Conservation (phyloP, 1,140 invertebrate species). For the Aphidius ervi region DNA sequence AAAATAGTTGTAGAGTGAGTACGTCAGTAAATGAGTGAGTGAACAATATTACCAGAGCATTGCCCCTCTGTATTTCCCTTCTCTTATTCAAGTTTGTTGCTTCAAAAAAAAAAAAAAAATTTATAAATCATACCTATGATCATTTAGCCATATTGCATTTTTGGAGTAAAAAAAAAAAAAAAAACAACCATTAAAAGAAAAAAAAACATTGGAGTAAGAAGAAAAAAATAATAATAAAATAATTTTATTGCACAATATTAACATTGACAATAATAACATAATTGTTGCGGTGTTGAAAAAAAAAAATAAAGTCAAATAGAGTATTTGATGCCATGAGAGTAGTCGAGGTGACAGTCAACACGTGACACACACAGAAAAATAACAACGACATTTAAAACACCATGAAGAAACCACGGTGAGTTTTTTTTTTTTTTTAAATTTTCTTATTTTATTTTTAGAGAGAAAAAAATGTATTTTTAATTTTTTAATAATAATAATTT, state of each 20-base stretch:
- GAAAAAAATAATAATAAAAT: not conserved
- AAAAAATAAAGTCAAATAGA: not conserved
- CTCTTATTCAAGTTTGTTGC: not conserved
- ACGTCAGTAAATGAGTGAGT: constrained; percentile 24
- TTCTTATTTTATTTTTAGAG: constrained; percentile 8
- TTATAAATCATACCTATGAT: not conserved
- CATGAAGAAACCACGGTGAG: constrained; percentile 47
- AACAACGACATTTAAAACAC: constrained; percentile 17
- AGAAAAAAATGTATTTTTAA: no score
- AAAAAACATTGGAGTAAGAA: not conserved
- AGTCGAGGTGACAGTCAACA: constrained; percentile 32
- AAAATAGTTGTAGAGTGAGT: constrained; percentile 7
- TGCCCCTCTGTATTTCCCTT: constrained; percentile 24
- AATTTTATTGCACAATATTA: not conserved
- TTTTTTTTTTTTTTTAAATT: constrained; percentile 16
- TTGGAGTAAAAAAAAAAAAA: constrained; percentile 1
- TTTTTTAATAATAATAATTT: no score
- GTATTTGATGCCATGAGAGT: constrained; percentile 32
- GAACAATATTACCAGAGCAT: constrained; percentile 43
- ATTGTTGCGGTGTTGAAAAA: constrained; percentile 1
- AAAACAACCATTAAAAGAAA: not conserved
- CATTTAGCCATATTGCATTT: no score
- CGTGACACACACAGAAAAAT: constrained; percentile 38
- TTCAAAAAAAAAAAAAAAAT: not conserved
- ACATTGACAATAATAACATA: not conserved